These are phyloP conservation scores for Lethrus apterus DNA, from an alignment of 1,140 invertebrate species.

Conservation along the genomic window DNA sequence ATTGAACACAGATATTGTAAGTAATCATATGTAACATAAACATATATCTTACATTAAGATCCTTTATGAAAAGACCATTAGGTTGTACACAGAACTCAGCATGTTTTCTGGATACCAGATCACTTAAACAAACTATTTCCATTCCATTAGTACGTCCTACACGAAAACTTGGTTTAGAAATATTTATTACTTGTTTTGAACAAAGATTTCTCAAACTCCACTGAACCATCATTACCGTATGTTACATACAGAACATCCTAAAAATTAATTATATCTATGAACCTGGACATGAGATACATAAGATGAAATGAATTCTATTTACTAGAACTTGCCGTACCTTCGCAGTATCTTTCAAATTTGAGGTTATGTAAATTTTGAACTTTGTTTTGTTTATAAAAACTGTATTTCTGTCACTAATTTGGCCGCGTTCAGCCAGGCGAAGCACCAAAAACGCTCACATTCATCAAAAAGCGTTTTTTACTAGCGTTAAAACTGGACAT, in stretches of 20 bases:
- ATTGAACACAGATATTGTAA: too few species aligned
- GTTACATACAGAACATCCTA: not conserved
- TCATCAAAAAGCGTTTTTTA: too few species aligned
- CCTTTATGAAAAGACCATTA: not conserved
- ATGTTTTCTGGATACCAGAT: not conserved
- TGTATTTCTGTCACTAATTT: not conserved
- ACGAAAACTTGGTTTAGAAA: not conserved
- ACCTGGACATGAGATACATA: not conserved
- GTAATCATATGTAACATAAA: too few species aligned
- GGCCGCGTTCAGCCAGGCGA: too few species aligned
- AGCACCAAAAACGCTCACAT: too few species aligned
- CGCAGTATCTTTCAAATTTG: too few species aligned
- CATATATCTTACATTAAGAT: not conserved
- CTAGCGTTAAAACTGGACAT: too few species aligned
- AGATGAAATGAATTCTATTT: not conserved
- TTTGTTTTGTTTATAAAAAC: not conserved
- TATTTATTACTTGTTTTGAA: not conserved
- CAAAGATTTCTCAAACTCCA: not conserved
- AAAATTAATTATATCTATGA: not conserved
- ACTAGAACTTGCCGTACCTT: too few species aligned
- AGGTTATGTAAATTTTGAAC: too few species aligned
- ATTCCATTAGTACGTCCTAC: not conserved
- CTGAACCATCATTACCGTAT: not conserved
- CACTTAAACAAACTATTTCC: not conserved
- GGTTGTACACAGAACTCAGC: not conserved